phyloP scores from a whole-genome alignment of 2,113 vertebrate genomes.

The Oncorhynchus tshawytscha region DNA sequence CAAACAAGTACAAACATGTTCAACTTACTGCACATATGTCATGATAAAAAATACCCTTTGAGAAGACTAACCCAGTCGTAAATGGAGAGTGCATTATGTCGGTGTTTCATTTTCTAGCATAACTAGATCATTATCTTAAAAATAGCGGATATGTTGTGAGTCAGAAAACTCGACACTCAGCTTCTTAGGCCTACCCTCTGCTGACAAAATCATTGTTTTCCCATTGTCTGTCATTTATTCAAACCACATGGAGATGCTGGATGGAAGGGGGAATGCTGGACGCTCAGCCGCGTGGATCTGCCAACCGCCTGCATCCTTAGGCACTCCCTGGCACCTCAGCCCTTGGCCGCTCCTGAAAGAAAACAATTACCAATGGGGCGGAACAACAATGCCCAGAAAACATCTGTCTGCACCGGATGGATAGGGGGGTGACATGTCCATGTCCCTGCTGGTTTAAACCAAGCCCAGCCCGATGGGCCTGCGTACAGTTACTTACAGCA shows the following conservation, averaged over 20 bases:
- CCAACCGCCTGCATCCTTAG: constrained; percentile 30
- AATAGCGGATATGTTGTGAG: too few species aligned
- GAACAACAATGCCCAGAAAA: constrained; percentile 72
- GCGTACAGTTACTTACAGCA: neutral
- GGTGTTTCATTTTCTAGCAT: too few species aligned
- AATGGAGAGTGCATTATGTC: too few species aligned
- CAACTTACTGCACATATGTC: too few species aligned
- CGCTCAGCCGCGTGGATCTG: constrained; percentile 33
- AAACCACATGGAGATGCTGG: constrained; percentile 28
- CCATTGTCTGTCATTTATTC: constrained; percentile 24
- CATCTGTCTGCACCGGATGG: constrained; percentile 69
- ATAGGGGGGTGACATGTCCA: constrained; percentile 40
- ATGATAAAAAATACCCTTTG: too few species aligned
- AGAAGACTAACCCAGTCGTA: too few species aligned
- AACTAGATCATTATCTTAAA: too few species aligned
- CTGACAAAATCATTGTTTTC: neutral
- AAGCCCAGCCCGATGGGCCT: constrained; percentile 52
- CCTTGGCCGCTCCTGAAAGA: constrained; percentile 57
- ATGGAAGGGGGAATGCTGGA: constrained; percentile 22
- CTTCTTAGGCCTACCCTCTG: neutral
- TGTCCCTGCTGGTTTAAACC: constrained; percentile 61
- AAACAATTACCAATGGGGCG: constrained; percentile 69
- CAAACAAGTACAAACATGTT: too few species aligned
- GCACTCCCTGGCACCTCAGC: constrained; percentile 62
- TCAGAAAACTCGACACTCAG: too few species aligned